These are phyloP conservation scores for Teinopalpus imperialis DNA, from an alignment of 2,888 invertebrate species.

Conservation along the genomic window DNA sequence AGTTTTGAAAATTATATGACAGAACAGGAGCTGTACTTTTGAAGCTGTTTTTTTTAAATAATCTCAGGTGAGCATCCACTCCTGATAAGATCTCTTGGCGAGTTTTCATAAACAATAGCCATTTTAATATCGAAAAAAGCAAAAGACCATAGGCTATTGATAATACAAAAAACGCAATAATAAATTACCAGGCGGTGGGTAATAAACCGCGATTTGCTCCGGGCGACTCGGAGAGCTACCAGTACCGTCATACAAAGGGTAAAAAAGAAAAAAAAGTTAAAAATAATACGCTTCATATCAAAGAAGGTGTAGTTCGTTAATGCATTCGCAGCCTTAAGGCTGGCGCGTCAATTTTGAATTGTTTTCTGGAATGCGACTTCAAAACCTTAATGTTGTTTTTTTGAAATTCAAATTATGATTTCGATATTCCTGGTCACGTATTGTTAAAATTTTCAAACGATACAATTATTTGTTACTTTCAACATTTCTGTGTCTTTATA, in stretches of 20 bases:
- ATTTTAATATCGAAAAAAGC: conserved; percentile 77
- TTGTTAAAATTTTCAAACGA: conserved; percentile 19
- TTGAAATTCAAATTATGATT: conserved; percentile 50
- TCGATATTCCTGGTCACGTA: conserved; percentile 33
- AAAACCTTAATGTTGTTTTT: conserved; percentile 50
- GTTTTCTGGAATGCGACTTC: conserved; percentile 78
- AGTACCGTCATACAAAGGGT: conserved; percentile 59
- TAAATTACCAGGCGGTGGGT: conserved; percentile 77
- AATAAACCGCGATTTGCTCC: conserved; percentile 79
- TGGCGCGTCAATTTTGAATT: conserved; percentile 70
- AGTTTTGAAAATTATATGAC: background rate
- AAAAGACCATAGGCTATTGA: conserved; percentile 74
- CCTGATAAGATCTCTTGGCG: conserved; percentile 64
- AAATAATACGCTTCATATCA: conserved; percentile 80
- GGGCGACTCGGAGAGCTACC: conserved; percentile 76
- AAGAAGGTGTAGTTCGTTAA: conserved; percentile 79
- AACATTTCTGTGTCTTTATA: conserved; percentile 16
- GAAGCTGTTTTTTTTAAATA: conserved; percentile 38
- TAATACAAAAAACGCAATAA: conserved; percentile 81
- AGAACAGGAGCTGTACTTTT: conserved; percentile 21
- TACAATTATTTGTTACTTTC: conserved; percentile 19
- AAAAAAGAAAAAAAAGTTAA: conserved; percentile 50
- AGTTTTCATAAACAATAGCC: conserved; percentile 81
- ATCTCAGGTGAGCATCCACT: conserved; percentile 45
- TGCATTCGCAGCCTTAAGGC: conserved; percentile 76